phyloP scores from a whole-genome alignment of 1,140 invertebrate species.

The Scaptodrosophila lebanonensis region DNA sequence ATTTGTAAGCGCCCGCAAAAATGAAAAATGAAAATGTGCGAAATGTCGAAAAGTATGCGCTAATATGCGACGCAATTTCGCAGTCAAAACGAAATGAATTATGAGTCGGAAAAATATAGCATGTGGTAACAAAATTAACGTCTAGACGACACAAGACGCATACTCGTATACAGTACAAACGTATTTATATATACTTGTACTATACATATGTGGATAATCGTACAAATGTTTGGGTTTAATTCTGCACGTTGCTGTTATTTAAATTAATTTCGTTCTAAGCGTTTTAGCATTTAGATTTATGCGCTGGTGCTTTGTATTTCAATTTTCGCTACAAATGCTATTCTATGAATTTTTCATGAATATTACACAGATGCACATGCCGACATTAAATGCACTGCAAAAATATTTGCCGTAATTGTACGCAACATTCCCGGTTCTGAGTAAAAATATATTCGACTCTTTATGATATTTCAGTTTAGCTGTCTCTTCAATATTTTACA shows the following conservation, averaged over 20 bases:
- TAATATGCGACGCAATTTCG: slow-evolving; percentile 45
- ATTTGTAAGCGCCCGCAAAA: slow-evolving; percentile 27
- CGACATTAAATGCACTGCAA: too few relatives aligned
- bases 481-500: too few relatives aligned
- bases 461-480: too few relatives aligned
- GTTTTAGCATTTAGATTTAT: slow-evolving; percentile 31
- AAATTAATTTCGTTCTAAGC: slow-evolving; percentile 22
- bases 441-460: too few relatives aligned
- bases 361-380: not conserved
- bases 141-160: too few relatives aligned
- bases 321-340: slow-evolving; percentile 16
- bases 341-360: slow-evolving; percentile 29
- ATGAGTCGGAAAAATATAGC: too few relatives aligned
- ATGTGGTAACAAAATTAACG: too few relatives aligned
- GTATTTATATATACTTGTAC: too few relatives aligned
- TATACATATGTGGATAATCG: too few relatives aligned
- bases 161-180: too few relatives aligned
- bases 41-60: slow-evolving; percentile 45
- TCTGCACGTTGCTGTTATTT: slow-evolving; percentile 1
- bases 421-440: too few relatives aligned
- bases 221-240: slow-evolving; percentile 14
- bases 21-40: slow-evolving; percentile 43
- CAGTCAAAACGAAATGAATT: slow-evolving; percentile 63
- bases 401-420: too few relatives aligned
- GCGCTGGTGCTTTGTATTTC: slow-evolving; percentile 11